These are phyloP conservation scores for Gracilinanus agilis DNA, from an alignment of 2,113 vertebrate species.

Conservation along the genomic window DNA sequence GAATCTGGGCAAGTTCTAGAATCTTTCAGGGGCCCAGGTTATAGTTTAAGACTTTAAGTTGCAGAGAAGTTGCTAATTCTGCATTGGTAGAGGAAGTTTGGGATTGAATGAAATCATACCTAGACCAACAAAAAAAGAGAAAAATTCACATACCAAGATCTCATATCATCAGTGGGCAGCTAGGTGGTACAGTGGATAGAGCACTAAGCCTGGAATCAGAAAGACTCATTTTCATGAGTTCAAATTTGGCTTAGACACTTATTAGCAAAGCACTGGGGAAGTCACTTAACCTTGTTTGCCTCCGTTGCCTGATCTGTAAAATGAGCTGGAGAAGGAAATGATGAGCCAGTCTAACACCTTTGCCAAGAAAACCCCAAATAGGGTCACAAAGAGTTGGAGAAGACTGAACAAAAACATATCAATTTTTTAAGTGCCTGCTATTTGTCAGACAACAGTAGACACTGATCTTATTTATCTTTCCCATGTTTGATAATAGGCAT, in stretches of 20 bases:
- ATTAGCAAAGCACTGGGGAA: too few species aligned
- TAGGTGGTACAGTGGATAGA: too few species aligned
- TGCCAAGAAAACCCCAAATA: too few species aligned
- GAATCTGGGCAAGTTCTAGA: constrained; percentile 57
- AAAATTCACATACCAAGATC: not conserved
- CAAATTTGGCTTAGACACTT: too few species aligned
- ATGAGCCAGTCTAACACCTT: too few species aligned
- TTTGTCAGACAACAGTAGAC: not conserved
- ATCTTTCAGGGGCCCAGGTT: constrained; percentile 39
- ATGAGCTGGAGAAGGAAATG: too few species aligned
- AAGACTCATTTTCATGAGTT: too few species aligned
- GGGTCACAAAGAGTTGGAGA: too few species aligned
- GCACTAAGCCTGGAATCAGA: too few species aligned
- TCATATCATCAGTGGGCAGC: not conserved
- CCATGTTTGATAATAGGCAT: not conserved
- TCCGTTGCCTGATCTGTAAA: too few species aligned
- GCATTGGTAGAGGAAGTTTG: not conserved
- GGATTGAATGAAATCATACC: not conserved
- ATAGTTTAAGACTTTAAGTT: not conserved
- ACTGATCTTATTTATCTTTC: not conserved
- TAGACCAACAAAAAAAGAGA: not conserved
- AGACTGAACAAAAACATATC: too few species aligned
- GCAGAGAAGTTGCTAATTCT: not conserved
- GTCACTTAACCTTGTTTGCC: too few species aligned
- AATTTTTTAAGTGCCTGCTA: not conserved